Conservation (phyloP, 2,797 vertebrate species). For the Arctocebus calabarensis region DNA sequence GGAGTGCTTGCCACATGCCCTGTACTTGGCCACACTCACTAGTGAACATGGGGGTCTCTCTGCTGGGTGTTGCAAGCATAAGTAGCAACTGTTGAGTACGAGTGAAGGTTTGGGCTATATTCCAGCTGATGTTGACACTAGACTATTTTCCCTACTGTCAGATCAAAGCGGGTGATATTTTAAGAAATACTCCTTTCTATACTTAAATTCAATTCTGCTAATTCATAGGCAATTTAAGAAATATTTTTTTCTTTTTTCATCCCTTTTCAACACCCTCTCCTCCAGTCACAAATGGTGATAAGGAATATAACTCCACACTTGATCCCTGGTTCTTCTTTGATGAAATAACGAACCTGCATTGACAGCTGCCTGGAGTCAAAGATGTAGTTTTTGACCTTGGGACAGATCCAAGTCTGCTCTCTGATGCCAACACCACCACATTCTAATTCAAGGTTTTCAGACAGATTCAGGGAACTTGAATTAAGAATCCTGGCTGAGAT, state of each 20-base stretch:
- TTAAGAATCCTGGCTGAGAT: conserved; percentile 30
- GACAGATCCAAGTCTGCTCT: not conserved
- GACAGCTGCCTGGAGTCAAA: not conserved
- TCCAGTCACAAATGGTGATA: not conserved
- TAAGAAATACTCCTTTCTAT: conserved; percentile 51
- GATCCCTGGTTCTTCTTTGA: not conserved
- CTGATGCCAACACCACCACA: not conserved
- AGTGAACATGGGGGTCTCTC: not conserved
- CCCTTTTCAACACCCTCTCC: not conserved
- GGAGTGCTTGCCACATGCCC: not conserved
- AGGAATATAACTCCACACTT: not conserved
- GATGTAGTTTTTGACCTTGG: conserved; percentile 43
- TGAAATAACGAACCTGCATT: not conserved
- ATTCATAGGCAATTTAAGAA: conserved; percentile 30
- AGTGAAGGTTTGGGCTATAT: not conserved
- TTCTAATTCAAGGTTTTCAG: conserved; percentile 28
- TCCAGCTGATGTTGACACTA: conserved; percentile 27
- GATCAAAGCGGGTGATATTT: not conserved
- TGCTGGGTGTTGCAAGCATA: not conserved
- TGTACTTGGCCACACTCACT: not conserved
- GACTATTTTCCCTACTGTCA: not conserved
- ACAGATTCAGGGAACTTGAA: not conserved
- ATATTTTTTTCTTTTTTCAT: not conserved
- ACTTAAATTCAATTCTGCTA: conserved; percentile 35
- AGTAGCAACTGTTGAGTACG: conserved; percentile 9